Conservation (phyloP, 2,888 invertebrate species). For the Dexiosoma caninum region DNA sequence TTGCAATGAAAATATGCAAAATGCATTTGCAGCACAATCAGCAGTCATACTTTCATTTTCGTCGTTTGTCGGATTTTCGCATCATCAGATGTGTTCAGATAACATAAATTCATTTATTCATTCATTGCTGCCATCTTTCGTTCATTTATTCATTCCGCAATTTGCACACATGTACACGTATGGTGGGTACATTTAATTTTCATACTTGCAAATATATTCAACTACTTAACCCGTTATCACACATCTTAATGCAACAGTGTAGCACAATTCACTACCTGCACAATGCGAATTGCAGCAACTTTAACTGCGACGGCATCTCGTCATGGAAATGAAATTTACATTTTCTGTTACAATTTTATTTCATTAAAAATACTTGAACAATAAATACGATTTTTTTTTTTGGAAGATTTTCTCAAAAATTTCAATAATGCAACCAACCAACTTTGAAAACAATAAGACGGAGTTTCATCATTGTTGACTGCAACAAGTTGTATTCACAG, state of each 20-base stretch:
- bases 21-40: constrained; percentile 21
- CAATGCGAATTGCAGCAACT: constrained; percentile 41
- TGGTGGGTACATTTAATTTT: background rate
- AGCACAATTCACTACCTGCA: constrained; percentile 16
- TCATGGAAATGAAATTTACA: constrained; percentile 57
- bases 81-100: constrained; percentile 57
- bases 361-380: constrained; percentile 9
- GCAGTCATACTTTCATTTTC: constrained; percentile 62
- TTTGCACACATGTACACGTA: background rate
- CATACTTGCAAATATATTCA: constrained; percentile 1
- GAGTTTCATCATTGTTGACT: constrained; percentile 56
- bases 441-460: constrained; percentile 54
- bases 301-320: constrained; percentile 11
- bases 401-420: constrained; percentile 6
- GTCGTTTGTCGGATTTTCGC: constrained; percentile 59
- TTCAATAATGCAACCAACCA: constrained; percentile 5
- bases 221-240: constrained; percentile 25
- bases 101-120: constrained; percentile 49
- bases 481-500: constrained; percentile 38
- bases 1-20: constrained; percentile 49
- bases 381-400: background rate
- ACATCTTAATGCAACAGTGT: constrained; percentile 17
- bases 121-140: constrained; percentile 15
- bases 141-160: constrained; percentile 45
- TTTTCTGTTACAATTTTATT: constrained; percentile 55